phyloP scores from a whole-genome alignment of 2,797 vertebrate genomes.

The Neosalanx taihuensis region DNA sequence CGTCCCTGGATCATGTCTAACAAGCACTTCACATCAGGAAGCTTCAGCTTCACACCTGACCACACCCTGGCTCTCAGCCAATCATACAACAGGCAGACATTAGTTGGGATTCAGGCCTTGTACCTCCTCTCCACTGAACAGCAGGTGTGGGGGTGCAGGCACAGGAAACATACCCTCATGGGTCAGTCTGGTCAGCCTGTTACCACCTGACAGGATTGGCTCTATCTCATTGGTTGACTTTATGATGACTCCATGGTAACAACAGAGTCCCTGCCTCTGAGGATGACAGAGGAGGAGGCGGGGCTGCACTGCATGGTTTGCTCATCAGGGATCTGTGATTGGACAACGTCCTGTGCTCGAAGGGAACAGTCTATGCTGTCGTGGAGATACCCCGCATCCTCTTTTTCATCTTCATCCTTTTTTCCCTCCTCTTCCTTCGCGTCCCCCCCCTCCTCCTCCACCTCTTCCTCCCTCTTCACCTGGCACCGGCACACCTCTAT shows the following conservation, averaged over 20 bases:
- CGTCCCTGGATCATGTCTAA: no score
- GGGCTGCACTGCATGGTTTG: conserved; percentile 19
- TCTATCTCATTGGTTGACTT: conserved; percentile 23
- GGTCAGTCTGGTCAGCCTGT: conserved; percentile 1
- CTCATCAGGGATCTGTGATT: conserved; percentile 34
- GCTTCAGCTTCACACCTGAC: no score
- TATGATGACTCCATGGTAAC: conserved; percentile 62
- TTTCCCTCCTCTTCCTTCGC: conserved; percentile 36
- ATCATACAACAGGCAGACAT: conserved; percentile 39
- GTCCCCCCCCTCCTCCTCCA: conserved; percentile 54
- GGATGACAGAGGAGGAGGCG: conserved; percentile 25
- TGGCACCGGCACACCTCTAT: conserved; percentile 85
- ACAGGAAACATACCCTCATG: conserved; percentile 12
- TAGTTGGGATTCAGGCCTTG: conserved; percentile 43
- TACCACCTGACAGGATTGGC: conserved; percentile 4
- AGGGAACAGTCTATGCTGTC: conserved; percentile 61
- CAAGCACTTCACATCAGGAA: no score
- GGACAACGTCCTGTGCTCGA: conserved; percentile 28
- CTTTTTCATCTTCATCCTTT: conserved; percentile 20
- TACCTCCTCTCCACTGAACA: conserved; percentile 44
- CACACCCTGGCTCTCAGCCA: background rate
- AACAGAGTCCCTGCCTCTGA: conserved; percentile 50
- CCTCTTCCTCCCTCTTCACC: conserved; percentile 67
- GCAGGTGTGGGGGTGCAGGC: conserved; percentile 8
- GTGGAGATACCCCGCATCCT: conserved; percentile 45